Evolutionary conservation across 1,140 invertebrate genomes (phyloP), one percentile per base, ranked within the genome.

Genomic region (Drosophila sturtevanti): DNA sequence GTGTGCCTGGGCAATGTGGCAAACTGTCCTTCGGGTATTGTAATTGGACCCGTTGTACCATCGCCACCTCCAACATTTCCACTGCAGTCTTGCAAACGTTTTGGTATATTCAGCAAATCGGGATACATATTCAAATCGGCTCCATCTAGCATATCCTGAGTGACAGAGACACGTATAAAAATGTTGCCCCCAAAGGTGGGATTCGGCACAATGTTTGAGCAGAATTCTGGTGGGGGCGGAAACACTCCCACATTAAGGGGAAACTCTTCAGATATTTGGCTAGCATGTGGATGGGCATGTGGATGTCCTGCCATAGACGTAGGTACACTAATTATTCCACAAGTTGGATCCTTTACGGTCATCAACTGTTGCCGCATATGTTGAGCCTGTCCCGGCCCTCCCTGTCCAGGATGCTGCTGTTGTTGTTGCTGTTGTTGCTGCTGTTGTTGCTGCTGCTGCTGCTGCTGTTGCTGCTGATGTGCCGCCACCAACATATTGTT

Each of bases 121-220:
- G 96, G 96, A 92, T 96, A 97, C 63, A 95, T 94, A 68, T 95
- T 93, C 41, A 94, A 92, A 77, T 94, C 93, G 52, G 92, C 74
- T 24, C 90, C 92, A 22, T 92, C 91, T n/a, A 92, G 73, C 76
- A 94, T 93, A 81, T 96, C 95, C 91, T 95, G 95, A 69, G 94
- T 95, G 68, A 96, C 93, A 0, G 95, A 95, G 35, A 96, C 95
- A 14, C 95, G 95, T 74, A 96, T 96, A 90, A 95, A 96, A 66
- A 96, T 96, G 90, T 95, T 96, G 55, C 95, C 95, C 11, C 72
- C 82, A 68, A 94, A 95, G 1, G 94, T 93, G 4, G 94, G 91
- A 68, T 92, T 91, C 11, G 84, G 72, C 14, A 91, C 90, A 27
- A 94, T 92, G 58, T 94, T 94, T 10, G 93, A 94, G 7, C 94